Conservation (phyloP, 2,888 invertebrate genomes). For the Agriopis aurantiaria region DNA sequence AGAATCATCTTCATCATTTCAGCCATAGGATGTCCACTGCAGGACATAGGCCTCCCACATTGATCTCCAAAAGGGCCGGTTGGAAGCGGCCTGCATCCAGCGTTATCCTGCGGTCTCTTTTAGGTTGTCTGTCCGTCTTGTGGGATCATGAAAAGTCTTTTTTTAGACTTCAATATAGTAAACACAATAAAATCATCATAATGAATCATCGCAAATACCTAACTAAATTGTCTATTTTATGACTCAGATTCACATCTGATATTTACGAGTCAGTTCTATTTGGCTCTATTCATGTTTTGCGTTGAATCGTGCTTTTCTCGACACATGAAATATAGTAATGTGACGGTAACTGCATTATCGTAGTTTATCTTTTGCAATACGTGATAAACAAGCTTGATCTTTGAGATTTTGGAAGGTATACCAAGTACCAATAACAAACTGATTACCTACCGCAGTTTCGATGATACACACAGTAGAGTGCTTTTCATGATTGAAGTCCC, state of each 20-base stretch:
- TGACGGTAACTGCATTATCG: slow-evolving; percentile 20
- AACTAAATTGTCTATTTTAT: neutral
- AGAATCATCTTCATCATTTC: too few species aligned
- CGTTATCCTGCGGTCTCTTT: too few species aligned
- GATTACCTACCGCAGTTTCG: too few species aligned
- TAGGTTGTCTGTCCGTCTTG: too few species aligned
- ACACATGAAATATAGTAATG: slow-evolving; percentile 27
- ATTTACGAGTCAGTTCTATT: neutral
- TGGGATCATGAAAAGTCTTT: too few species aligned
- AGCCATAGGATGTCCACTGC: too few species aligned
- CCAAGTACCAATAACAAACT: too few species aligned
- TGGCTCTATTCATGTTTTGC: neutral
- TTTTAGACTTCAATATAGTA: neutral
- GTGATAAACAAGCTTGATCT: slow-evolving; percentile 28
- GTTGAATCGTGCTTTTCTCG: slow-evolving; percentile 6
- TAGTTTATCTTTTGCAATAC: slow-evolving; percentile 29
- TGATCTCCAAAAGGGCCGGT: too few species aligned
- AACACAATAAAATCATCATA: neutral
- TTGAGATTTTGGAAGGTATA: slow-evolving; percentile 8
- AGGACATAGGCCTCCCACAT: too few species aligned
- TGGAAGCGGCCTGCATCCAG: too few species aligned
- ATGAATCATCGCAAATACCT: slow-evolving; percentile 20
- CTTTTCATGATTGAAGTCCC: too few species aligned
- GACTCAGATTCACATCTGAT: neutral
- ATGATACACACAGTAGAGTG: too few species aligned